Evolutionary conservation across 2,797 vertebrate genomes (phyloP).

Genomic region (Leptatherina wallacei): DNA sequence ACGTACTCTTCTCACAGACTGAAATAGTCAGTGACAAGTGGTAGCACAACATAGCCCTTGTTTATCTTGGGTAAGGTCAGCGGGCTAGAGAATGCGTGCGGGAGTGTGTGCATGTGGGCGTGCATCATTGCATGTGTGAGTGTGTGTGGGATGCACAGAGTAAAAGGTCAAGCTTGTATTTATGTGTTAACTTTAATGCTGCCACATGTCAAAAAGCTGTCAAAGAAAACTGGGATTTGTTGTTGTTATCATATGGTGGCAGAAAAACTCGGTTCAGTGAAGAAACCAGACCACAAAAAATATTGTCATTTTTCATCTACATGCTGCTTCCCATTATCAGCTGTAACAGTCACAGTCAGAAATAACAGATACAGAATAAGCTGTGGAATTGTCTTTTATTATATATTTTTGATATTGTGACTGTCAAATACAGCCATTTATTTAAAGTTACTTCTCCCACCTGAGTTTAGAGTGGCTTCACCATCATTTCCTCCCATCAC

Average conservation of each 20-base stretch:
- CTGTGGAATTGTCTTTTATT: not conserved
- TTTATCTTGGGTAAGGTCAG: conserved; percentile 61
- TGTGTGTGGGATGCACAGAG: conserved; percentile 3
- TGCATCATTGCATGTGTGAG: conserved; percentile 20
- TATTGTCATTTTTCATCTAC: not conserved
- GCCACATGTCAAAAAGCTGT: conserved; percentile 37
- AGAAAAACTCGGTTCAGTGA: not conserved
- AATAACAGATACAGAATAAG: not conserved
- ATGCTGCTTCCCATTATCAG: not conserved
- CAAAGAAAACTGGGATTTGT: conserved; percentile 15
- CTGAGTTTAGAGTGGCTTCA: conserved; percentile 67
- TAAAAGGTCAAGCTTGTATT: conserved; percentile 1
- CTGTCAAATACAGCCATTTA: not conserved
- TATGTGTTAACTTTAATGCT: conserved; percentile 1
- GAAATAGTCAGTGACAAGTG: conserved; percentile 64
- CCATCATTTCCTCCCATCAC: conserved; percentile 80
- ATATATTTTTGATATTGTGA: not conserved
- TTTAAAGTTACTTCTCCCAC: conserved; percentile 38
- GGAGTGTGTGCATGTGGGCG: conserved; percentile 23
- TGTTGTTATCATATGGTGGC: not conserved
- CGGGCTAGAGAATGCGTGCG: conserved; percentile 17
- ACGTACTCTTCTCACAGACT: conserved; percentile 75
- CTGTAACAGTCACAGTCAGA: not conserved
- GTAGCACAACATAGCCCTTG: conserved; percentile 35
- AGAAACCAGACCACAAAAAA: not conserved